Evolutionary conservation across 2,113 vertebrate genomes (phyloP).

Genomic region (Syngnathus scovelli): DNA sequence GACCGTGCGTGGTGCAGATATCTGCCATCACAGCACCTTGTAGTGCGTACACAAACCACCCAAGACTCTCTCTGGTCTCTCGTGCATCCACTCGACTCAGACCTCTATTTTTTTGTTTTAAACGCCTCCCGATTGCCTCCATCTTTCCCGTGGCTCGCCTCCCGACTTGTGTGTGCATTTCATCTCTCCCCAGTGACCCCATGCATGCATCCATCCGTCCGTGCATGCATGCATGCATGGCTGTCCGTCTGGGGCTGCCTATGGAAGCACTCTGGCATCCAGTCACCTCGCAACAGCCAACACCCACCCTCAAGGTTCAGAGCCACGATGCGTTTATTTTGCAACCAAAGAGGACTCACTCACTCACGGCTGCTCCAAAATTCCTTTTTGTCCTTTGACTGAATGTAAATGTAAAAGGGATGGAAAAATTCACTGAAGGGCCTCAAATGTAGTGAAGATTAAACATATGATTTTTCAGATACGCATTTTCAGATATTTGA

Average conservation of each 20-base stretch:
- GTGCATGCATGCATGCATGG: slow-evolving; percentile 54
- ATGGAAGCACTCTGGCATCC: slow-evolving; percentile 51
- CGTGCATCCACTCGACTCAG: background rate
- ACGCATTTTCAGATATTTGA: background rate
- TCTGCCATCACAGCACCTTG: slow-evolving; percentile 70
- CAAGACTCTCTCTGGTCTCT: slow-evolving; percentile 25
- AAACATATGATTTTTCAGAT: too few relatives aligned
- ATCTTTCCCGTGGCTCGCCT: slow-evolving; percentile 8
- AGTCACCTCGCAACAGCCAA: slow-evolving; percentile 41
- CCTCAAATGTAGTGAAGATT: background rate
- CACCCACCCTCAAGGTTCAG: slow-evolving; percentile 36
- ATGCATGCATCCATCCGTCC: slow-evolving; percentile 51
- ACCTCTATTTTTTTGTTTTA: background rate
- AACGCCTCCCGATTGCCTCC: slow-evolving; percentile 15
- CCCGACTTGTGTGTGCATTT: slow-evolving; percentile 39
- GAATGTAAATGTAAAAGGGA: background rate
- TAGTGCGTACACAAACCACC: slow-evolving; percentile 64
- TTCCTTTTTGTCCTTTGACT: background rate
- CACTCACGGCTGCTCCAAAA: slow-evolving; percentile 14
- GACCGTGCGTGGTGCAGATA: slow-evolving; percentile 77
- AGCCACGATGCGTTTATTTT: slow-evolving; percentile 55
- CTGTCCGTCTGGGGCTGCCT: slow-evolving; percentile 42
- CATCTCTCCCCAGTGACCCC: slow-evolving; percentile 57
- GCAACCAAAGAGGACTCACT: slow-evolving; percentile 18
- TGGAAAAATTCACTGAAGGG: background rate